Percentiles rank a stretch among this genome's conserved stretches.
phyloP scores from a whole-genome alignment of 1,140 invertebrate species.

The Lysiphlebus fabarum region DNA sequence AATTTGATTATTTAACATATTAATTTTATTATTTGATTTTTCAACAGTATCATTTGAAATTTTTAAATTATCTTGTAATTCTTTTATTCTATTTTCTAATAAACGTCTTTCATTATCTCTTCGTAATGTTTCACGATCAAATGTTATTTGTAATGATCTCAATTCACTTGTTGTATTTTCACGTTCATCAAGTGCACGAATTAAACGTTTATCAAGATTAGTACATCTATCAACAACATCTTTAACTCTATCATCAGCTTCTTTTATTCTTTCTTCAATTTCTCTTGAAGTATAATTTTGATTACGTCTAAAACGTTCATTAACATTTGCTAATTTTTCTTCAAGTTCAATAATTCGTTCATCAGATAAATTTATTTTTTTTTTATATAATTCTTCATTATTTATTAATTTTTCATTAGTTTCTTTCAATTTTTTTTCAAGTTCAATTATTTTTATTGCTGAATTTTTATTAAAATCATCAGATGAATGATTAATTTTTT shows the following conservation, averaged over 20 bases:
- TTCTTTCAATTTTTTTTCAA: conserved; percentile 56
- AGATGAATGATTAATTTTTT: conserved; percentile 48
- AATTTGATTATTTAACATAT: conserved; percentile 14
- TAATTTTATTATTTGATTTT: conserved; percentile 7
- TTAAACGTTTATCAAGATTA: conserved; percentile 40
- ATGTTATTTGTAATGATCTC: conserved; percentile 37
- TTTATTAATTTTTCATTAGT: conserved; percentile 39
- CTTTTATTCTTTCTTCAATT: conserved; percentile 34
- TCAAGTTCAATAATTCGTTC: conserved; percentile 38
- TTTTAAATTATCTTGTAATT: conserved; percentile 40
- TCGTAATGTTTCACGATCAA: conserved; percentile 43
- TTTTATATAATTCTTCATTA: conserved; percentile 45
- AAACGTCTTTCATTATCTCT: conserved; percentile 40
- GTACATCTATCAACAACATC: conserved; percentile 38
- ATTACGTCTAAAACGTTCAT: conserved; percentile 33
- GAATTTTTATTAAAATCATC: conserved; percentile 45
- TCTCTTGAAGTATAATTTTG: conserved; percentile 31
- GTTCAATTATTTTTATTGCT: conserved; percentile 48
- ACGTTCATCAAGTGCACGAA: conserved; percentile 37
- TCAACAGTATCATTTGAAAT: conserved; percentile 27
- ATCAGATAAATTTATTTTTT: conserved; percentile 42
- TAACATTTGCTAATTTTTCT: conserved; percentile 31
- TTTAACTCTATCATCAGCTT: conserved; percentile 37
- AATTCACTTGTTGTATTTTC: conserved; percentile 40
- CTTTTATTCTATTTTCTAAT: conserved; percentile 40